Conservation (phyloP, 1,140 invertebrate genomes). For the Drosophila punjabiensis region DNA sequence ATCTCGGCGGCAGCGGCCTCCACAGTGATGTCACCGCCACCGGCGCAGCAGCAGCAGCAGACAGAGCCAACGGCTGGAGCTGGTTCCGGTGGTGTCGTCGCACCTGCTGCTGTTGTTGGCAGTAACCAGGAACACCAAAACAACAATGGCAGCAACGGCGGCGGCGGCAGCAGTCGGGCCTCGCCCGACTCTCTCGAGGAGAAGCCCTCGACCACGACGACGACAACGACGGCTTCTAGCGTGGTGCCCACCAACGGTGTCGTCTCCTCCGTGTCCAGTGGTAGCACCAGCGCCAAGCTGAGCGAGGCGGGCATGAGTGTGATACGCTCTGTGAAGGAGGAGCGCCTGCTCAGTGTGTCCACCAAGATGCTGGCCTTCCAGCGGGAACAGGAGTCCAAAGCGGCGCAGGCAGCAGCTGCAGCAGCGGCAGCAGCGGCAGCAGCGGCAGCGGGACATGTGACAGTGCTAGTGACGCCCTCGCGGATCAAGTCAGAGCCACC, state of each 20-base stretch:
- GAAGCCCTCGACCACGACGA: slow-evolving; percentile 77
- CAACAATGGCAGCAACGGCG: slow-evolving; percentile 80
- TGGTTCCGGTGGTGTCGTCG: neutral
- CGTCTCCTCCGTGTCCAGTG: slow-evolving; percentile 21
- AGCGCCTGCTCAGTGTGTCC: slow-evolving; percentile 75
- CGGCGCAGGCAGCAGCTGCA: slow-evolving; percentile 34
- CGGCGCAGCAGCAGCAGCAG: slow-evolving; percentile 40
- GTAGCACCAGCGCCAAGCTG: slow-evolving; percentile 19
- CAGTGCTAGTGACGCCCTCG: slow-evolving; percentile 83
- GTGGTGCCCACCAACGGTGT: slow-evolving; percentile 68
- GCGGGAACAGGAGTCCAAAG: slow-evolving; percentile 62
- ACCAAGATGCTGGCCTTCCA: slow-evolving; percentile 80
- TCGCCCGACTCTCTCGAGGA: slow-evolving; percentile 83
- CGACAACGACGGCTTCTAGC: slow-evolving; percentile 27
- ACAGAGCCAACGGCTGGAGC: neutral
- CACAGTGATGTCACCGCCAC: slow-evolving; percentile 84
- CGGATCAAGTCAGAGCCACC: slow-evolving; percentile 82
- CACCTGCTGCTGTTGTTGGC: slow-evolving; percentile 22
- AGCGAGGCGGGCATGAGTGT: slow-evolving; percentile 74
- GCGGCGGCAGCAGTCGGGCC: slow-evolving; percentile 72
- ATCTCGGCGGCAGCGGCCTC: slow-evolving; percentile 70
- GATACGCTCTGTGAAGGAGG: slow-evolving; percentile 83
- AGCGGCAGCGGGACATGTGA: slow-evolving; percentile 85
- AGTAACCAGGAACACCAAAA: slow-evolving; percentile 64
- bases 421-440: slow-evolving; percentile 78